Evolutionary conservation across 2,797 vertebrate species (phyloP), one percentile per base, ranked within the genome.

Genomic region (Ctenopoma multispine): DNA sequence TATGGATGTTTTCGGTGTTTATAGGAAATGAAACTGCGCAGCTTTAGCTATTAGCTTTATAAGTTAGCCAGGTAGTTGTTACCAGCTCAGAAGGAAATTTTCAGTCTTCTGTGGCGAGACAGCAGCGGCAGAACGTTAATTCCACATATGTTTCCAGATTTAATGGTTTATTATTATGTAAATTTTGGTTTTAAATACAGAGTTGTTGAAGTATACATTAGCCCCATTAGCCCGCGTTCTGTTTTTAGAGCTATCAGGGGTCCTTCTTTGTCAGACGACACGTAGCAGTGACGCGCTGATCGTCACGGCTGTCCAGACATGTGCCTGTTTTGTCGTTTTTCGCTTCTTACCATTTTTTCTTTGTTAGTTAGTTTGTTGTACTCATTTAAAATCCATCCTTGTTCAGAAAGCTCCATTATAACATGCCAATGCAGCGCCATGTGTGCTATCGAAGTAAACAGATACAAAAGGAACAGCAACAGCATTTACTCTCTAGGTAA

Each of bases 151-250:
- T 70, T 77, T 70, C 38, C 13, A 68, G 40, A 48, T 70, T 12
- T 44, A 2, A 17, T 1, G 54, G 79, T 78, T 81, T 75, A 81
- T 85, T 47, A 27, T 31, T 27, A 55, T 40, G 44, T 55, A 78
- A 29, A 76, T 63, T 23, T 59, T 55, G 11, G 55, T 4, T 13
- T 14, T 34, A 68, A 72, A 69, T 53, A 36, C 34, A 40, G 24
- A 58, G 20, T 73, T 66, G 77, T 65, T 70, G 55, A 75, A 69
- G 71, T 89, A 84, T 79, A 75, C n/a, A 29, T 29, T 29, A 29
- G n/a, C n/a, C n/a, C n/a, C 48, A 63, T 77, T 84, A 84, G 82
- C 90, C 84, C 90, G 91, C 90, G 84, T 84, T 80, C 54, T 83
- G 65, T 55, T 76, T 78, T 84, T 44, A 44, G 53, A 78, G 74